phyloP scores from a whole-genome alignment of 2,888 invertebrate genomes.

The Acanthococcus lagerstroemiae region DNA sequence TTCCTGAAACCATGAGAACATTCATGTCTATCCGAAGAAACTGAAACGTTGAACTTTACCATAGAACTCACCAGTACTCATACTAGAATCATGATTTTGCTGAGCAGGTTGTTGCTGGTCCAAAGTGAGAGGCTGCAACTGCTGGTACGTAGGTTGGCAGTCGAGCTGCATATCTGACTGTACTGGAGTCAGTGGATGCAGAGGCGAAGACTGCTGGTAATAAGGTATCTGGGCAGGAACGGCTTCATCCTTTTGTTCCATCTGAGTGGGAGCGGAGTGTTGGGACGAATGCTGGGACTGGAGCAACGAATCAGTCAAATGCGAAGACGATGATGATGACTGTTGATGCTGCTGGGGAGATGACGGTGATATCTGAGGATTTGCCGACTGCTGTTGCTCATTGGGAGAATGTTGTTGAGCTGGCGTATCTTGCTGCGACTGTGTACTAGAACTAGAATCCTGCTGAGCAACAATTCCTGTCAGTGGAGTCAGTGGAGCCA shows the following conservation, averaged over 20 bases:
- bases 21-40: background rate
- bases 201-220: conserved; percentile 19
- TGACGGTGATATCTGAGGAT: conserved; percentile 14
- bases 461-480: conserved; percentile 27
- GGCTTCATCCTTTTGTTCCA: conserved; percentile 26
- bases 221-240: conserved; percentile 14
- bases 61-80: conserved; percentile 60
- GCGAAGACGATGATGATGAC: conserved; percentile 17
- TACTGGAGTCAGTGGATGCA: conserved; percentile 13
- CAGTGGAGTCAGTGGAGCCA: conserved; percentile 26
- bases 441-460: conserved; percentile 28
- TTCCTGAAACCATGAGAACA: conserved; percentile 41
- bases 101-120: conserved; percentile 24
- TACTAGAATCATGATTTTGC: conserved; percentile 94
- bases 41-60: background rate
- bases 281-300: conserved; percentile 19
- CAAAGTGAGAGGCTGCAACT: conserved; percentile 21
- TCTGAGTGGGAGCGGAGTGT: conserved; percentile 9
- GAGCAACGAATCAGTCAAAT: conserved; percentile 22
- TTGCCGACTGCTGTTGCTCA: conserved; percentile 16
- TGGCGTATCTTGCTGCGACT: conserved; percentile 22
- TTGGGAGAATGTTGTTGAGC: conserved; percentile 19
- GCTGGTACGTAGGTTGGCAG: conserved; percentile 21
- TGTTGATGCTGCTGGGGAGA: conserved; percentile 13
- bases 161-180: conserved; percentile 12